Percentiles rank a stretch among this genome's conserved stretches.
These are phyloP conservation scores for Tenthredo livida DNA, from an alignment of 2,888 invertebrate species.

Conservation along the genomic window DNA sequence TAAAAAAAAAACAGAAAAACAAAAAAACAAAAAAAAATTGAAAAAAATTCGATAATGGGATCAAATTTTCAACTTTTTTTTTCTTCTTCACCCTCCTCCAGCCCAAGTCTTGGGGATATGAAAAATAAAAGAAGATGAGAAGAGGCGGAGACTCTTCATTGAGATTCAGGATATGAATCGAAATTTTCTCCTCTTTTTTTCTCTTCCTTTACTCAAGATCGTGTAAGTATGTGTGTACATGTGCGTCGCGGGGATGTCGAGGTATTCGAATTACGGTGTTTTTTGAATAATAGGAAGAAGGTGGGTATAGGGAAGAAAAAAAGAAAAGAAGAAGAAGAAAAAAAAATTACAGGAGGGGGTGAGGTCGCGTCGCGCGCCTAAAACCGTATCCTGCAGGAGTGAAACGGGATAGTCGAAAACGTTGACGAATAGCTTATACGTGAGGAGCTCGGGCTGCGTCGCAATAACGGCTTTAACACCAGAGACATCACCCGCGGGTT, in stretches of 20 bases:
- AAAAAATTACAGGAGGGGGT: too few relatives aligned
- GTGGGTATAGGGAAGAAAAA: too few relatives aligned
- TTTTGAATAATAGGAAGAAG: conserved; percentile 11
- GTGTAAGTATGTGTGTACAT: conserved; percentile 3
- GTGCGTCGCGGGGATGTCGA: neutral
- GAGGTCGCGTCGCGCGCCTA: neutral
- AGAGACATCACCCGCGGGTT: neutral
- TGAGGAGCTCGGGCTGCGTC: conserved; percentile 28
- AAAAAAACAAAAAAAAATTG: neutral
- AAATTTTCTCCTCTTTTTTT: neutral
- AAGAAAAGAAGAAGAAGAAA: too few relatives aligned
- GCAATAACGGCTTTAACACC: conserved; percentile 46
- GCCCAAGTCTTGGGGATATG: neutral
- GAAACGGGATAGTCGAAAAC: conserved; percentile 25
- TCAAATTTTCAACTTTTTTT: neutral
- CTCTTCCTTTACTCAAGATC: neutral
- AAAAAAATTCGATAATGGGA: neutral
- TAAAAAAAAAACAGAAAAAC: neutral
- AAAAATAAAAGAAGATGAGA: neutral
- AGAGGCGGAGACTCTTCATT: neutral
- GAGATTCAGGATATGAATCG: conserved; percentile 8
- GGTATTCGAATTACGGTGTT: neutral
- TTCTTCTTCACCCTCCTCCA: too few relatives aligned
- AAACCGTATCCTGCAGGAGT: neutral
- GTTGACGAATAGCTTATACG: conserved; percentile 50